Percentiles rank a stretch among this genome's conserved stretches.
phyloP scores from a whole-genome alignment of 1,140 invertebrate species.

The Xylocopa sonorina region DNA sequence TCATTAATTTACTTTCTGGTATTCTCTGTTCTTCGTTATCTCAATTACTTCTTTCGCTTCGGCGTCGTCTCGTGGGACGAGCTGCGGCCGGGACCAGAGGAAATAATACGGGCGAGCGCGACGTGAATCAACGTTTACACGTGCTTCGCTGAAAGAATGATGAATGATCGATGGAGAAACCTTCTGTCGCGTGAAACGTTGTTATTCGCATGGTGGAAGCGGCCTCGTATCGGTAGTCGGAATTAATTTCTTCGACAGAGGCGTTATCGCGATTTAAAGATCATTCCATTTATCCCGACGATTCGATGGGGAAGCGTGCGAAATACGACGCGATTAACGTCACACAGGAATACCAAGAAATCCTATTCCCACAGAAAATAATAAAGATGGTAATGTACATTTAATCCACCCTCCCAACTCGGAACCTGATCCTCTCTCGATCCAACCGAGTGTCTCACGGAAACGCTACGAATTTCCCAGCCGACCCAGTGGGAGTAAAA shows the following conservation, averaged over 20 bases:
- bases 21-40: conserved; percentile 55
- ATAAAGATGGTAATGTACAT: too few relatives aligned
- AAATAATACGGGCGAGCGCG: conserved; percentile 13
- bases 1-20: conserved; percentile 58
- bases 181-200: conserved; percentile 12
- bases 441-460: too few relatives aligned
- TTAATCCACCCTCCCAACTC: too few relatives aligned
- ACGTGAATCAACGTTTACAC: conserved; percentile 31
- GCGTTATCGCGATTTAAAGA: too few relatives aligned
- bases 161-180: conserved; percentile 14
- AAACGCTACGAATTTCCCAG: too few relatives aligned
- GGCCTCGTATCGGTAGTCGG: neutral
- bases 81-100: neutral
- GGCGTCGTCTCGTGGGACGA: neutral
- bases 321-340: too few relatives aligned
- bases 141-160: conserved; percentile 21
- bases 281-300: too few relatives aligned
- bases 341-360: too few relatives aligned
- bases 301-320: too few relatives aligned
- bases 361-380: too few relatives aligned
- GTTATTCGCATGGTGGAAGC: neutral
- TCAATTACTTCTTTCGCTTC: conserved; percentile 48
- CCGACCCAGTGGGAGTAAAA: too few relatives aligned
- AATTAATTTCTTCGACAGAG: neutral
- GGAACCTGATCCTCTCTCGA: too few relatives aligned